Conservation (phyloP, 2,797 vertebrate species). For the Notamacropus eugenii region DNA sequence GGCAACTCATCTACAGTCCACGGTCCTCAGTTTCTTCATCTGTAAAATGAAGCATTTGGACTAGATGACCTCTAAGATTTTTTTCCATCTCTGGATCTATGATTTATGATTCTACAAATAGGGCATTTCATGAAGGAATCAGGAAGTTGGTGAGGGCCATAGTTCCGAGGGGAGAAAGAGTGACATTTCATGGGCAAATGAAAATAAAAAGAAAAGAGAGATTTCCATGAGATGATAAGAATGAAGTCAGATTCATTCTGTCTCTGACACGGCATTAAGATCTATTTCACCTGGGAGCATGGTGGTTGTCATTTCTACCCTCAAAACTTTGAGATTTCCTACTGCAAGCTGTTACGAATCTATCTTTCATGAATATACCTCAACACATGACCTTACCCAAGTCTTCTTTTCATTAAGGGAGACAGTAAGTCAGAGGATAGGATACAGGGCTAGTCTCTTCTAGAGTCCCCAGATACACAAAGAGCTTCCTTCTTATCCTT, state of each 20-base stretch:
- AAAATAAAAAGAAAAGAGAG: background rate
- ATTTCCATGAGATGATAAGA: background rate
- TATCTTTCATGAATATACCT: background rate
- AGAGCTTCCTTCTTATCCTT: background rate
- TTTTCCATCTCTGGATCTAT: background rate
- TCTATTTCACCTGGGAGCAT: background rate
- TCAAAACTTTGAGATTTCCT: background rate
- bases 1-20: background rate
- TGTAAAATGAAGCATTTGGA: background rate
- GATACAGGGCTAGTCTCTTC: background rate
- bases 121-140: background rate
- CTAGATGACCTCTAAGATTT: background rate
- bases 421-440: background rate
- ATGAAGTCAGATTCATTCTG: background rate
- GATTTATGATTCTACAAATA: background rate
- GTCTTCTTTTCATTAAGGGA: background rate
- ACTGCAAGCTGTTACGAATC: background rate
- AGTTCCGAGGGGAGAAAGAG: background rate
- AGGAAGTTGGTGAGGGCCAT: background rate
- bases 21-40: background rate
- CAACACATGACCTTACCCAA: background rate
- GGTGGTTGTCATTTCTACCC: background rate
- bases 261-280: background rate
- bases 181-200: background rate
- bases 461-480: background rate